phyloP scores from a whole-genome alignment of 1,140 invertebrate species.

The Holotrichia oblita region DNA sequence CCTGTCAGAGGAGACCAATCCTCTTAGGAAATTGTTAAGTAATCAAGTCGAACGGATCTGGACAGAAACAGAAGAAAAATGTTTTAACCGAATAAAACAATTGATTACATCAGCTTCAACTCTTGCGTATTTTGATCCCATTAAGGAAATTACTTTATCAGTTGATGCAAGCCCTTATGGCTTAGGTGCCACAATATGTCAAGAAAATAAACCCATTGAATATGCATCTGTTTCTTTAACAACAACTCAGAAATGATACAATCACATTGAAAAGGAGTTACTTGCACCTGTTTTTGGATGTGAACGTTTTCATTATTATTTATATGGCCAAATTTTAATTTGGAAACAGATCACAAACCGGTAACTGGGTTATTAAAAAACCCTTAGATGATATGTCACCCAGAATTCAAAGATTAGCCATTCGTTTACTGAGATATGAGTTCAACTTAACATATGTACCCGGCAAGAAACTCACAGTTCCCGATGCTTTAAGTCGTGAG shows the following conservation, averaged over 20 bases:
- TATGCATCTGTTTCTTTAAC: slow-evolving; percentile 3
- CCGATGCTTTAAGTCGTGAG: too few relatives aligned
- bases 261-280: slow-evolving; percentile 36
- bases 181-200: slow-evolving; percentile 60
- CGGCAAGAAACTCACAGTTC: too few relatives aligned
- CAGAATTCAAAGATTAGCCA: too few relatives aligned
- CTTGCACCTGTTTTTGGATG: slow-evolving; percentile 40
- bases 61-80: slow-evolving; percentile 52
- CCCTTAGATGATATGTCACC: too few relatives aligned
- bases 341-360: too few relatives aligned
- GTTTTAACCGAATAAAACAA: slow-evolving; percentile 56
- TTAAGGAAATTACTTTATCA: too few relatives aligned
- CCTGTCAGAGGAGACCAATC: slow-evolving; percentile 34
- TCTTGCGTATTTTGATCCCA: too few relatives aligned
- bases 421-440: too few relatives aligned
- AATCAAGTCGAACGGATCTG: background rate
- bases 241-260: background rate
- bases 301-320: slow-evolving; percentile 41
- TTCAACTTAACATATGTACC: too few relatives aligned
- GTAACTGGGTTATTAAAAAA: too few relatives aligned
- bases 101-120: too few relatives aligned
- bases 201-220: slow-evolving; percentile 49
- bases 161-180: slow-evolving; percentile 64
- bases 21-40: background rate
- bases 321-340: slow-evolving; percentile 27